phyloP scores from a whole-genome alignment of 2,888 invertebrate genomes.

The Mactromeris polynyma region DNA sequence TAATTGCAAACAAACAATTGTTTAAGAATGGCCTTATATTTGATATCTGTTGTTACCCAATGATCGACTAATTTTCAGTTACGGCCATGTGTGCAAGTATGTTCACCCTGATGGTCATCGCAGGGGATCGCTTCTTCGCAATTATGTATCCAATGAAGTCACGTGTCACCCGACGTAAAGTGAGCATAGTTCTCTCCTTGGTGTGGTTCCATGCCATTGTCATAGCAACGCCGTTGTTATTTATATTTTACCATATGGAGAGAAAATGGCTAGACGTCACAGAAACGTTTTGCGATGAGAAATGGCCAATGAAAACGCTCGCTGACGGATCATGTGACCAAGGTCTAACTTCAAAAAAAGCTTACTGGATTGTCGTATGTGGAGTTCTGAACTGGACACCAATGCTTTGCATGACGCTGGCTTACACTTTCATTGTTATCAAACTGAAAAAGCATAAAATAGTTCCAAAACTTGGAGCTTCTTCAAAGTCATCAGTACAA shows the following conservation, averaged over 20 bases:
- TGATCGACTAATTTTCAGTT: constrained; percentile 74
- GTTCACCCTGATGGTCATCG: constrained; percentile 81
- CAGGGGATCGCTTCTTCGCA: constrained; percentile 83
- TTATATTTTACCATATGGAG: constrained; percentile 78
- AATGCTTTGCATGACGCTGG: constrained; percentile 79
- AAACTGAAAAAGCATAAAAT: constrained; percentile 77
- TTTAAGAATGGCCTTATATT: too few relatives aligned
- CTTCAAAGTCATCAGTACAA: constrained; percentile 76
- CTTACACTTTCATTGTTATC: constrained; percentile 79
- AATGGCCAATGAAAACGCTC: constrained; percentile 75
- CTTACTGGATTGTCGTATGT: constrained; percentile 82
- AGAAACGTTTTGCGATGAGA: constrained; percentile 81
- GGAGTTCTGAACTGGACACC: constrained; percentile 84
- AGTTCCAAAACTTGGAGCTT: constrained; percentile 75
- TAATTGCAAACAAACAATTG: too few relatives aligned
- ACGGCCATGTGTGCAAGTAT: constrained; percentile 82
- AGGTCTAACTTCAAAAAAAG: constrained; percentile 77
- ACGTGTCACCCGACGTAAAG: constrained; percentile 78
- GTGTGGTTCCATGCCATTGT: constrained; percentile 78
- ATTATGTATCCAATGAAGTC: constrained; percentile 82
- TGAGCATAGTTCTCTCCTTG: constrained; percentile 74
- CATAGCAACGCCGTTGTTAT: constrained; percentile 77
- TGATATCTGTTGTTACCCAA: not conserved
- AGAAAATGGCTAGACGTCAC: constrained; percentile 78
- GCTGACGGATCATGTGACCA: constrained; percentile 75